Conservation (phyloP, 2,797 vertebrate genomes). For the Alcedo atthis region DNA sequence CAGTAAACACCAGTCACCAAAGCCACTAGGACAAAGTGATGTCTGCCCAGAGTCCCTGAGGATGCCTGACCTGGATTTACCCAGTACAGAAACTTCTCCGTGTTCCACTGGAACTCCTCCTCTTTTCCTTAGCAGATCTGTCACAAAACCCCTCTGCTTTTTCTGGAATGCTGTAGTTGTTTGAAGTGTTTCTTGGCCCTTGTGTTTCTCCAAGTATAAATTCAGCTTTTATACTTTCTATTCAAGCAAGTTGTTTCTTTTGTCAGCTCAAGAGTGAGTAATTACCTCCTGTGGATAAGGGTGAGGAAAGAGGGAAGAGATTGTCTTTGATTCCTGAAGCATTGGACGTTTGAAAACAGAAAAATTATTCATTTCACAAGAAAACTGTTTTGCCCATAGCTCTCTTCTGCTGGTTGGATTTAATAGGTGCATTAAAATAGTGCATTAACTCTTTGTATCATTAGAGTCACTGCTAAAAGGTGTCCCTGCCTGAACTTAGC, state of each 20-base stretch:
- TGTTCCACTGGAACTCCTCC: neutral
- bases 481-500: neutral
- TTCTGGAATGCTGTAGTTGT: neutral
- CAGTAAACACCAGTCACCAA: neutral
- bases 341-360: neutral
- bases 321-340: neutral
- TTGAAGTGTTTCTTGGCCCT: neutral
- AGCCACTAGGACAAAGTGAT: constrained; percentile 8
- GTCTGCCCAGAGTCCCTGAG: neutral
- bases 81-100: neutral
- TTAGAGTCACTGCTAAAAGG: neutral
- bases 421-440: neutral
- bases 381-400: neutral
- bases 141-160: neutral
- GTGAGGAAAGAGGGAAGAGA: neutral
- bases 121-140: neutral
- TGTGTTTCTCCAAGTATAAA: neutral
- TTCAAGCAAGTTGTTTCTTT: neutral
- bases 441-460: neutral
- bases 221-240: neutral
- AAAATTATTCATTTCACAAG: neutral
- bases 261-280: neutral
- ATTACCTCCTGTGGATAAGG: neutral
- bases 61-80: constrained; percentile 32
- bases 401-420: neutral